Base-by-base conservation (phyloP, 1,140 invertebrate species). In the Papilio machaon region DNA sequence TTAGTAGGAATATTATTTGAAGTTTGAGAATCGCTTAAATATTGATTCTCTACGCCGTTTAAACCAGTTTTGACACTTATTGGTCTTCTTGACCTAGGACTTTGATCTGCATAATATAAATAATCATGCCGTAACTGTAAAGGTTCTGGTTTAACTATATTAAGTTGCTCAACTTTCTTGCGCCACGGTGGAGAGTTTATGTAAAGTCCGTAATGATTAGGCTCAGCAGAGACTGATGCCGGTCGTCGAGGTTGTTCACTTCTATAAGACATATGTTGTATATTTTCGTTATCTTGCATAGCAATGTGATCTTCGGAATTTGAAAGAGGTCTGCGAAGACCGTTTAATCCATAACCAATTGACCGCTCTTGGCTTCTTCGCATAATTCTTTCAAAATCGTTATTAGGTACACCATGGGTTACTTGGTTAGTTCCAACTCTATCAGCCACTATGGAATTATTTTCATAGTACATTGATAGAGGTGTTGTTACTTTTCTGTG, bases 31-130 rank as follows among this genome's bases (percentile, higher is more conserved):
- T 95, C 94, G 87, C 94, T 95, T 82, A 95, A 85, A 88, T 95
- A 95, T 85, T 94, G 94, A 83, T 94, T 92, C 83, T 94, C 92
- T 78, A 86, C 86, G 83, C 88, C 88, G 83, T 90, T 92, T 89
- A 91, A 90, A 88, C 88, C 90, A 86, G 84, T 90, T 88, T 92
- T 91, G 54, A 96, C 95, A 83, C 96, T 96, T 82, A 97, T 97
- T 38, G 96, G 96, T 87, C 96, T 95, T 47, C 96, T 88, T 78
- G 96, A 96, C 82, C 96, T 91, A 5, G 96, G 96, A 82, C 95
- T 96, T 82, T 96, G 96, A 91, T 97, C 96, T 4, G 96, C 96
- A 81, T 96, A 95, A 87, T 97, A 97, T 82, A 96, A 94, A 85
- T 95, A 96, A 81, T 96, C 95, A 77, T 92, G 85, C 86, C 83